These are phyloP conservation scores for Microcebus tavaratra DNA, from an alignment of 2,113 vertebrate species.

Conservation along the genomic window DNA sequence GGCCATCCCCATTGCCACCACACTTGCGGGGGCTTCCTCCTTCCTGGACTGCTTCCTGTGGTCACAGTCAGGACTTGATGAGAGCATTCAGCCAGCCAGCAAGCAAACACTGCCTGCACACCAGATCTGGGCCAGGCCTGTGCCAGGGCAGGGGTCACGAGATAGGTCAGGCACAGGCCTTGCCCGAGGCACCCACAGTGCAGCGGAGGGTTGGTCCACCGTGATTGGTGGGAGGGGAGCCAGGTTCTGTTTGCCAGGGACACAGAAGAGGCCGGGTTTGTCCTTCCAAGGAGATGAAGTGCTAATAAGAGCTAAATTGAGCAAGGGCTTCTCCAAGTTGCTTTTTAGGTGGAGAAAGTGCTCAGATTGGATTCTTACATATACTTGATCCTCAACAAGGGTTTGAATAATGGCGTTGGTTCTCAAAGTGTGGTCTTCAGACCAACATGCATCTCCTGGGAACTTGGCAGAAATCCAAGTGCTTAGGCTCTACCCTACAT, in stretches of 20 bases:
- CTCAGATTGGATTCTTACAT: neutral
- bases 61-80: neutral
- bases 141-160: neutral
- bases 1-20: neutral
- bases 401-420: neutral
- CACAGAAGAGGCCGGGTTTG: neutral
- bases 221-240: neutral
- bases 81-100: neutral
- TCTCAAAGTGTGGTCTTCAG: neutral
- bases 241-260: neutral
- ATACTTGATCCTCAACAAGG: neutral
- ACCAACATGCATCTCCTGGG: neutral
- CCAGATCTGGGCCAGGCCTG: neutral
- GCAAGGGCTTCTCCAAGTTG: neutral
- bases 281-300: neutral
- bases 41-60: neutral
- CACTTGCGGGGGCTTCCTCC: neutral
- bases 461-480: neutral
- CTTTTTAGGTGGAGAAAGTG: neutral
- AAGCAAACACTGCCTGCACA: neutral
- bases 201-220: too few relatives aligned
- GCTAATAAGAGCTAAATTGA: neutral
- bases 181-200: neutral
- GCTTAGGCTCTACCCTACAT: neutral
- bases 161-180: neutral